Conservation (phyloP, 2,113 vertebrate genomes). For the Lipophrys pholis region DNA sequence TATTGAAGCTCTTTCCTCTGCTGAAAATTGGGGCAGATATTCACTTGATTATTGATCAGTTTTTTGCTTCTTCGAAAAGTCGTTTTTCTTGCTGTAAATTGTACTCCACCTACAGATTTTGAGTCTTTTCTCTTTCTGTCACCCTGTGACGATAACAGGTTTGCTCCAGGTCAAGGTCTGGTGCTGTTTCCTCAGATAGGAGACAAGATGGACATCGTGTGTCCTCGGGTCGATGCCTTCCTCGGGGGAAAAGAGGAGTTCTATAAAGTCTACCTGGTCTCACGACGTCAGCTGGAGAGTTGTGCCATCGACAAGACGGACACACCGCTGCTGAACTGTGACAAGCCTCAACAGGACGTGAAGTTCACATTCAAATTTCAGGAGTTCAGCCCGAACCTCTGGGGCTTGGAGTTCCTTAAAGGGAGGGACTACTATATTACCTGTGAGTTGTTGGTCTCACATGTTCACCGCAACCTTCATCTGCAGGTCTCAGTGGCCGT, state of each 20-base stretch:
- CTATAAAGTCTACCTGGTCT: constrained; percentile 96
- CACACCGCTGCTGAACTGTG: constrained; percentile 95
- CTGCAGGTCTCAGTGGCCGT: too few relatives aligned
- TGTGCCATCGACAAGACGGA: constrained; percentile 92
- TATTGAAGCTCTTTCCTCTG: too few relatives aligned
- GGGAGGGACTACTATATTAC: constrained; percentile 97
- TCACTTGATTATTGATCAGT: too few relatives aligned
- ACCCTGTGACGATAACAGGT: constrained; percentile 79
- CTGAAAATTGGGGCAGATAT: too few relatives aligned
- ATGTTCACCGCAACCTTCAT: not conserved
- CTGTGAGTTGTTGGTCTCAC: constrained; percentile 87
- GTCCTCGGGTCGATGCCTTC: constrained; percentile 91
- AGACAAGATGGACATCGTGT: constrained; percentile 99
- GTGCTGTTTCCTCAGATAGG: constrained; percentile 97
- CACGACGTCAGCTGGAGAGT: constrained; percentile 92
- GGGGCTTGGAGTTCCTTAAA: constrained; percentile 97
- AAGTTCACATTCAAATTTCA: constrained; percentile 99
- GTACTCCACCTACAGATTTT: too few relatives aligned
- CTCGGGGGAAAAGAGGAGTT: constrained; percentile 90
- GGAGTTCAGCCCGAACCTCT: constrained; percentile 99
- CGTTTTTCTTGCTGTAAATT: too few relatives aligned
- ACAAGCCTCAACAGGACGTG: constrained; percentile 95
- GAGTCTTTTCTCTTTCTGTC: not conserved
- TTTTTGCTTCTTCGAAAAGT: too few relatives aligned
- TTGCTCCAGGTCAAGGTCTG: constrained; percentile 92